Conservation (phyloP, 2,113 vertebrate genomes). For the Diphyllodes magnificus region DNA sequence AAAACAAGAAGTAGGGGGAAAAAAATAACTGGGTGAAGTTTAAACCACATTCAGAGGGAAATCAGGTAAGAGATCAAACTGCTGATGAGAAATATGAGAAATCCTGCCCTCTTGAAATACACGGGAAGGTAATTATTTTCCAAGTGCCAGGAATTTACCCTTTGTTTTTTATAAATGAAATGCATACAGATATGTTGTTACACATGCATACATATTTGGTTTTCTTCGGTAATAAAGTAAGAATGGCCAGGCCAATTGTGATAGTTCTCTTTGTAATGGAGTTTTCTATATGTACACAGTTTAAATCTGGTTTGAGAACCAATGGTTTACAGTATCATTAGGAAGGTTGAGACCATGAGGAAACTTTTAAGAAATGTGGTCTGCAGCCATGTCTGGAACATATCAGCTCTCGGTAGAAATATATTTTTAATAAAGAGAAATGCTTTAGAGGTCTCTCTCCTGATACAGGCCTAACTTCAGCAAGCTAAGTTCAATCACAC, state of each 20-base stretch:
- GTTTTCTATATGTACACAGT: neutral
- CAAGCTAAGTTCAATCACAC: neutral
- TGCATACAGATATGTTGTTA: neutral
- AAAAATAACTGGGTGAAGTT: neutral
- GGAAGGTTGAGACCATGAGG: neutral
- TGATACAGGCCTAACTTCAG: neutral
- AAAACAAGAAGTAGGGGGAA: neutral
- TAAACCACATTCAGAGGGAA: neutral
- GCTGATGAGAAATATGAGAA: neutral
- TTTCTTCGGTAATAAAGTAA: neutral
- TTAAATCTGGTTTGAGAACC: neutral
- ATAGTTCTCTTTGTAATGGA: neutral
- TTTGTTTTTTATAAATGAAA: neutral
- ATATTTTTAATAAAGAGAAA: slow-evolving; percentile 6
- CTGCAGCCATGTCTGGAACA: neutral
- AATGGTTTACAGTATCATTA: neutral
- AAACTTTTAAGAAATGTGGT: neutral
- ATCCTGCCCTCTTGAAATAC: neutral
- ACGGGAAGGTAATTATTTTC: neutral
- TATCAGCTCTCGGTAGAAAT: neutral
- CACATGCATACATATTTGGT: neutral
- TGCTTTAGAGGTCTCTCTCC: neutral
- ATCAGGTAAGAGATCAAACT: neutral
- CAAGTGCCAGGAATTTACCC: neutral
- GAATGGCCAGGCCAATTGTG: neutral